Percentiles rank a stretch among this genome's conserved stretches.
phyloP scores from a whole-genome alignment of 2,888 invertebrate species.

The Parnassius glacialis region DNA sequence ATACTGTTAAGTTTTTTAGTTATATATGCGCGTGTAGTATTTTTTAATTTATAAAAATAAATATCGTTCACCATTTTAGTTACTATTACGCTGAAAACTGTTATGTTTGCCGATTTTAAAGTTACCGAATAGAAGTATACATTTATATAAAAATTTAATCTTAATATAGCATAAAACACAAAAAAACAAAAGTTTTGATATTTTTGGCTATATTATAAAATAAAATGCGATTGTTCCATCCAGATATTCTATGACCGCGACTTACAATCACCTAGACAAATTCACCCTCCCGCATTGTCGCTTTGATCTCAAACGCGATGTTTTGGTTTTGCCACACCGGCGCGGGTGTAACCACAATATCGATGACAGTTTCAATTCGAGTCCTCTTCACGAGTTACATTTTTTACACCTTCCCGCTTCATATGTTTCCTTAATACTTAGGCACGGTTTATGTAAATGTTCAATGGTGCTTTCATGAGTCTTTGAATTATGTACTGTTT shows the following conservation, averaged over 20 bases:
- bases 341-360: conserved; percentile 38
- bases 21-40: no score
- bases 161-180: background rate
- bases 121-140: no score
- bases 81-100: no score
- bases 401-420: conserved; percentile 42
- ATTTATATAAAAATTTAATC: no score
- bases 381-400: conserved; percentile 44
- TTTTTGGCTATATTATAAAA: background rate
- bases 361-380: conserved; percentile 64
- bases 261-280: conserved; percentile 64
- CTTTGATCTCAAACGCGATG: conserved; percentile 71
- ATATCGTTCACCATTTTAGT: no score
- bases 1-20: no score
- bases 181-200: background rate
- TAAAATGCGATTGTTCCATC: conserved; percentile 30
- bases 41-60: no score
- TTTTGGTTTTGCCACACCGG: conserved; percentile 60
- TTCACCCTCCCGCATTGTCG: conserved; percentile 71
- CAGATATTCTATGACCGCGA: conserved; percentile 32
- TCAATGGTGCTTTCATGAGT: conserved; percentile 15
- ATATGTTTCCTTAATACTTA: conserved; percentile 27
- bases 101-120: no score
- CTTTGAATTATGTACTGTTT: background rate
- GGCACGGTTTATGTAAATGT: conserved; percentile 26